Evolutionary conservation across 2,888 invertebrate genomes (phyloP).

Genomic region (Lymantria dispar): DNA sequence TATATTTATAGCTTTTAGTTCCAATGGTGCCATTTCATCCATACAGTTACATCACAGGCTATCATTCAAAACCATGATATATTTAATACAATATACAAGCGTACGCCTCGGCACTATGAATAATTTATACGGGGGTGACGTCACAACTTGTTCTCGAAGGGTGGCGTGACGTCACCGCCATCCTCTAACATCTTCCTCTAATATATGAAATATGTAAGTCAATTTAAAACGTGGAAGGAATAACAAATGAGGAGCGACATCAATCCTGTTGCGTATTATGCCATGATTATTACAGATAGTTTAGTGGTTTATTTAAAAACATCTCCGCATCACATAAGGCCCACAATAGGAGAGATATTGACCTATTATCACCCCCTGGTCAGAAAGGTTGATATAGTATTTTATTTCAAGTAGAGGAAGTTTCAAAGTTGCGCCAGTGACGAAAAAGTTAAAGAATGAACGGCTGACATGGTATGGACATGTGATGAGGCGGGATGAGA

Average conservation of each 20-base stretch:
- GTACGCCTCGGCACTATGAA: constrained; percentile 11
- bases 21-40: neutral
- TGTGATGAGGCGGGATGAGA: too few species aligned
- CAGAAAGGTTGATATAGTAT: too few species aligned
- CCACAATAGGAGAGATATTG: too few species aligned
- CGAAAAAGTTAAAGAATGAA: too few species aligned
- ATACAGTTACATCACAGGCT: neutral
- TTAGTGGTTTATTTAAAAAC: too few species aligned
- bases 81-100: neutral
- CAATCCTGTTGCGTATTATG: neutral
- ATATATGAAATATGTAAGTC: constrained; percentile 1
- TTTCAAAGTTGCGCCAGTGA: too few species aligned
- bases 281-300: too few species aligned
- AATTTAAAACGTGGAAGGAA: neutral
- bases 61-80: neutral
- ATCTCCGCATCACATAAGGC: too few species aligned
- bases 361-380: too few species aligned
- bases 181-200: constrained; percentile 27
- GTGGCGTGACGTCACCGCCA: constrained; percentile 17
- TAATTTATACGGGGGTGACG: constrained; percentile 33
- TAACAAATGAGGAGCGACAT: neutral
- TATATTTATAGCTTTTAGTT: too few species aligned
- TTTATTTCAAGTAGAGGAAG: too few species aligned
- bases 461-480: too few species aligned
- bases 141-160: constrained; percentile 14